Conservation (phyloP, 2,888 invertebrate species). For the Hemaris fuciformis region DNA sequence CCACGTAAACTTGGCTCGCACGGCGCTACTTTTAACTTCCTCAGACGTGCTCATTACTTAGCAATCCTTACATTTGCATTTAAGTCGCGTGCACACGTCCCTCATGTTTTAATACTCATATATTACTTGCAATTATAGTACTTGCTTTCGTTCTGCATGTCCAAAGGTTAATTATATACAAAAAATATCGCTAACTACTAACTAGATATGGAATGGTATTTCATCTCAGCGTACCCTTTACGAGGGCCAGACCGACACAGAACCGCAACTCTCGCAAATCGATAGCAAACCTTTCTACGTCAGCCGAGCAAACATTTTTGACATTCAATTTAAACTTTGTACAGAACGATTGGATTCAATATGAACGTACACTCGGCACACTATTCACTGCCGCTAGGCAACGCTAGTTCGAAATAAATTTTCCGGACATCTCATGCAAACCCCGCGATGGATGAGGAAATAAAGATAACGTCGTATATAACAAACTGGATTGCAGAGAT, state of each 20-base stretch:
- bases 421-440: neutral
- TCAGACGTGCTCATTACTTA: neutral
- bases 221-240: neutral
- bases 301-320: constrained; percentile 7
- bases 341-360: constrained; percentile 3
- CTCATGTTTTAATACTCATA: too few relatives aligned
- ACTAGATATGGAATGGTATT: neutral
- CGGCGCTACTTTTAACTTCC: neutral
- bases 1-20: neutral
- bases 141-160: too few relatives aligned
- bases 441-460: neutral
- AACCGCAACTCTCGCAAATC: constrained; percentile 7
- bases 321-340: constrained; percentile 10
- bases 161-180: too few relatives aligned
- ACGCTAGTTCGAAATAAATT: too few relatives aligned
- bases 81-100: neutral
- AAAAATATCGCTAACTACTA: too few relatives aligned
- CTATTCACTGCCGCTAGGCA: neutral
- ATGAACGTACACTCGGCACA: neutral
- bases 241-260: neutral
- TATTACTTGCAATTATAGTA: too few relatives aligned
- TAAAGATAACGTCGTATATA: neutral
- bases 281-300: constrained; percentile 5
- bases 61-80: neutral
- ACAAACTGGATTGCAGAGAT: constrained; percentile 1